Evolutionary conservation across 2,888 invertebrate genomes (phyloP), one percentile per base, ranked within the genome.

Genomic region (Dryomyza anilis): DNA sequence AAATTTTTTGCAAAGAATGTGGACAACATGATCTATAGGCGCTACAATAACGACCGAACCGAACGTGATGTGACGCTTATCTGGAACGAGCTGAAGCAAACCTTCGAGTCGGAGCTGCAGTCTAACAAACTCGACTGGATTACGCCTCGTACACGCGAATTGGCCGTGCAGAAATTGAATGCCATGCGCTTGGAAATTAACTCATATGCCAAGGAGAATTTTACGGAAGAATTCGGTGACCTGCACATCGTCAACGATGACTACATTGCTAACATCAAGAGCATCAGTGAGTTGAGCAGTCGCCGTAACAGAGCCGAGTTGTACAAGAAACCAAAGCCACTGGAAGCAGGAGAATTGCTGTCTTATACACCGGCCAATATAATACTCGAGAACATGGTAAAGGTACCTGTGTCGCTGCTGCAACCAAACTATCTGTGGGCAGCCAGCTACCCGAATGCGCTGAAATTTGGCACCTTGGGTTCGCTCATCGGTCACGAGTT

Each of bases 11-110:
- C 81, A 12, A 81, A 78, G 53, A 75, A 74, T 14, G 64, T 82
- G 12, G 81, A 82, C 39, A 81, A 81, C 19, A 76, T 82, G 72
- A 71, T 79, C 46, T 76, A 75, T 57, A 71, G 81, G 0, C 71
- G 67, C 7, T 72, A 73, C 65, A 76, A 75, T 55, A 75, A 70
- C 19, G 69, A 73, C 0, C 7, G 66, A 39, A 76, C 75, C 0
- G 73, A 74, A 16, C 21, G 62, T 2, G 80, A 80, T 39, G 65
- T 82, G 0, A 71, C 76, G 2, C 66, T 69, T 3, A 72, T 81
- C 27, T 82, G 81, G 82, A 57, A 59, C 0, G 73, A 80, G 45
- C 64, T 81, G 0, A 78, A 75, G 45, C 63, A 70, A 3, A 74
- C 74, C 4, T 82, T 82, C 46, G 71, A 69, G 43, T 43, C 63